Percentiles rank a stretch among this genome's conserved stretches.
Conservation (phyloP, 2,888 invertebrate species). For the Macrosoma leucophasiata region DNA sequence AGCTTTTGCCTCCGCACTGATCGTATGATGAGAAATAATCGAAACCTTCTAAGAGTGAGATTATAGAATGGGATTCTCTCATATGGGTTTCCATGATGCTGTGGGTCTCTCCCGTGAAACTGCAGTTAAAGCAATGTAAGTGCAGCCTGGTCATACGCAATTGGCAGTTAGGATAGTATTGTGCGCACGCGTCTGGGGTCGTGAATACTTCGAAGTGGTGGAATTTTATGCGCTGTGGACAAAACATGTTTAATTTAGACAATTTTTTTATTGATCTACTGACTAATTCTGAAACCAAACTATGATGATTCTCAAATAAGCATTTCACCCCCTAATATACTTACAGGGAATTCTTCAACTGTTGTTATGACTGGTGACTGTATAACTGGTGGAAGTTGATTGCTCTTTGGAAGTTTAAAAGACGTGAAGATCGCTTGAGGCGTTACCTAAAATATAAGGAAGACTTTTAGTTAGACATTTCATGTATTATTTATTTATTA, state of each 20-base stretch:
- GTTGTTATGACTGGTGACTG: slow-evolving; percentile 60
- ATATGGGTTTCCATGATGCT: slow-evolving; percentile 87
- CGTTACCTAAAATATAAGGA: slow-evolving; percentile 66
- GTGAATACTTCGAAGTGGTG: slow-evolving; percentile 78
- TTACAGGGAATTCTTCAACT: slow-evolving; percentile 68
- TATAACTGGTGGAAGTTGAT: slow-evolving; percentile 57
- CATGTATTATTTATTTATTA: too few species aligned
- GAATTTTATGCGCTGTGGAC: slow-evolving; percentile 70
- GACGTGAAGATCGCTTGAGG: slow-evolving; percentile 95
- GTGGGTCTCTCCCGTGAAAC: slow-evolving; percentile 87
- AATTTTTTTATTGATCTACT: too few species aligned
- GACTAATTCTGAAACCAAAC: too few species aligned
- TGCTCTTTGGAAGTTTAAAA: slow-evolving; percentile 89
- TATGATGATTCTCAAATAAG: too few species aligned
- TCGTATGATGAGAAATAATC: slow-evolving; percentile 82
- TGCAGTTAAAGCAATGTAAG: slow-evolving; percentile 92
- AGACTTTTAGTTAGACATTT: too few species aligned
- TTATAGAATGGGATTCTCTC: slow-evolving; percentile 89
- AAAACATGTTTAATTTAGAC: slow-evolving; percentile 7
- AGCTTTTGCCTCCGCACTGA: slow-evolving; percentile 67
- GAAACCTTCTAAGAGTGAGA: slow-evolving; percentile 88
- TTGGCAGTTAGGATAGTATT: slow-evolving; percentile 83
- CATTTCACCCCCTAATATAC: slow-evolving; percentile 31
- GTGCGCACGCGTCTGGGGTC: slow-evolving; percentile 77
- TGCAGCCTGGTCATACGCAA: slow-evolving; percentile 81